Evolutionary conservation across 2,888 invertebrate genomes (phyloP).

Genomic region (Meiosimyza decipiens): DNA sequence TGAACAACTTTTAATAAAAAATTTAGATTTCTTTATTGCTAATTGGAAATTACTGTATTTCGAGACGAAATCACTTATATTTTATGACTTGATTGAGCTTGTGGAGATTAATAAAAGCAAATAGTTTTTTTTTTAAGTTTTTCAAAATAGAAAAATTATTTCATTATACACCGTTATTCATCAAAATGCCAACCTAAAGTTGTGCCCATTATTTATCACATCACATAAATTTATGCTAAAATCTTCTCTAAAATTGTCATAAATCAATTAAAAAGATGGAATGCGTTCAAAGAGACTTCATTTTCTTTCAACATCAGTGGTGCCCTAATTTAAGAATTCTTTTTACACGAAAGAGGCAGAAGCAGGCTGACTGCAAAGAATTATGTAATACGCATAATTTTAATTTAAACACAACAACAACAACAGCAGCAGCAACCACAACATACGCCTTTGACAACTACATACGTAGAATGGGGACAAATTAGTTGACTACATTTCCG

Average conservation of each 20-base stretch:
- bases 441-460: neutral
- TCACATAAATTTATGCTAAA: too few relatives aligned
- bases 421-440: neutral
- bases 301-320: neutral
- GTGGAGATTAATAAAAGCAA: too few relatives aligned
- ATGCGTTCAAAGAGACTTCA: conserved; percentile 3
- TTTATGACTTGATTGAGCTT: too few relatives aligned
- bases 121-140: too few relatives aligned
- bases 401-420: conserved; percentile 1
- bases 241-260: neutral
- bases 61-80: too few relatives aligned
- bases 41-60: too few relatives aligned
- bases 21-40: too few relatives aligned
- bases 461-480: conserved; percentile 20
- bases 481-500: conserved; percentile 40
- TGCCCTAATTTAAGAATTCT: neutral
- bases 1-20: too few relatives aligned
- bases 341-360: neutral
- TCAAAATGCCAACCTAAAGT: too few relatives aligned
- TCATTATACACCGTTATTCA: too few relatives aligned
- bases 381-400: conserved; percentile 14
- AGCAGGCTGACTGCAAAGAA: neutral
- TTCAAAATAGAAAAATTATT: too few relatives aligned
- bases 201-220: too few relatives aligned
- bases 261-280: conserved; percentile 12